A percentile compares a stretch with the other conserved stretches of the same genome.
phyloP scores from a whole-genome alignment of 2,888 invertebrate species.

The Isoperla grammatica region DNA sequence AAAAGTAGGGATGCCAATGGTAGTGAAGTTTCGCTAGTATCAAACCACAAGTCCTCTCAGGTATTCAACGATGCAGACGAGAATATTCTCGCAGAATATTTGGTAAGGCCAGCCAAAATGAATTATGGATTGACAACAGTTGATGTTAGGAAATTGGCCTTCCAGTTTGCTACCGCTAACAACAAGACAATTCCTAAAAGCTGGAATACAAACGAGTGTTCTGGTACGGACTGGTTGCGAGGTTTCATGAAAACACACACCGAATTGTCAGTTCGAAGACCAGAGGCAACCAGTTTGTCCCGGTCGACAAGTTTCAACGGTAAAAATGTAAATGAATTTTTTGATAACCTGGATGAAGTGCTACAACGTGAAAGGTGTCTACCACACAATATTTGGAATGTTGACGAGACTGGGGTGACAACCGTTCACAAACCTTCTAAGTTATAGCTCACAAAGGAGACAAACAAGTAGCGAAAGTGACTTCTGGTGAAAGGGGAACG shows the following conservation, averaged over 20 bases:
- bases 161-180: constrained; percentile 28
- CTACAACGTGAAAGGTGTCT: constrained; percentile 33
- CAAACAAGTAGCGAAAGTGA: constrained; percentile 40
- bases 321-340: constrained; percentile 21
- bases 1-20: too few relatives aligned
- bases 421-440: constrained; percentile 41
- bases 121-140: constrained; percentile 26
- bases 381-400: constrained; percentile 40
- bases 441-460: constrained; percentile 39
- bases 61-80: constrained; percentile 30
- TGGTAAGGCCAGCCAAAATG: constrained; percentile 18
- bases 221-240: constrained; percentile 30
- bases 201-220: constrained; percentile 15
- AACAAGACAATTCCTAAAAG: constrained; percentile 26
- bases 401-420: constrained; percentile 41
- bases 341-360: constrained; percentile 32
- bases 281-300: constrained; percentile 31
- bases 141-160: constrained; percentile 28
- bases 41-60: too few relatives aligned
- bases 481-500: constrained; percentile 39
- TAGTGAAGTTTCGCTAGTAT: too few relatives aligned
- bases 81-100: constrained; percentile 28
- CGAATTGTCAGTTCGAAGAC: constrained; percentile 26
- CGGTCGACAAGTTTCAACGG: constrained; percentile 30
- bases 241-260: constrained; percentile 30